Base-by-base conservation (phyloP, 2,113 vertebrate species). In the Talpa occidentalis region DNA sequence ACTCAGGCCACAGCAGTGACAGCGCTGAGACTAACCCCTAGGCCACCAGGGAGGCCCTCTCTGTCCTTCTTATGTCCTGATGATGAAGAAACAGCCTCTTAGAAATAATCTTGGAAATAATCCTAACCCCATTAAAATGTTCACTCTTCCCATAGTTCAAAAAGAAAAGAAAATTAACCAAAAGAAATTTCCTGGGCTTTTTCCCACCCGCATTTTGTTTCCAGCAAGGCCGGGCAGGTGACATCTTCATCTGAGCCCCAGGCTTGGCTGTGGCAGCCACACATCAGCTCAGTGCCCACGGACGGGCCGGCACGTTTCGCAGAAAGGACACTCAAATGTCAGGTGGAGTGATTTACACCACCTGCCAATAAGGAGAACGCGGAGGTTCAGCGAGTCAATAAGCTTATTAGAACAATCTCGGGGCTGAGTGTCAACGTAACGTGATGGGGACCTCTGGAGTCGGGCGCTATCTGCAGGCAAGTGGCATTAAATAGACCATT, bases 311-410 rank as follows among this genome's bases (percentile, higher is more conserved):
- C 76, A 82, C 9, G 17, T 28, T 70, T 88, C 93, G 89, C 52
- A 47, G 86, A 97, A 97, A 97, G 95, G 96, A 97, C 96, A 96
- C 95, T 87, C 95, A 97, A 97, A 97, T 97, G 96, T 96, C 97
- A 97, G 94, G 74, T 67, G 89, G 73, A 89, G 91, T 93, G 93
- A 95, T 95, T 95, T 94, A 95, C 82, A 95, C 82, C 24, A 62
- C 87, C 54, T 80, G 93, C 94, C 96, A 95, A 96, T 96, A 95
- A 82, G 91, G 94, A 95, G 96, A 74, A 96, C 93, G 74, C 59
- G 5, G 19, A 93, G 92, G 90, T 83, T 88, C 85, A 52, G 49
- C 8, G 16, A 95, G 96, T 96, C 95, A 95, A 95, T 96, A 96
- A 95, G 82, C 95, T 96, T 91, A 95, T 96, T 96, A 95, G 92